Evolutionary conservation across 2,888 invertebrate species (phyloP).

Genomic region (Chloroclystis v-ata): DNA sequence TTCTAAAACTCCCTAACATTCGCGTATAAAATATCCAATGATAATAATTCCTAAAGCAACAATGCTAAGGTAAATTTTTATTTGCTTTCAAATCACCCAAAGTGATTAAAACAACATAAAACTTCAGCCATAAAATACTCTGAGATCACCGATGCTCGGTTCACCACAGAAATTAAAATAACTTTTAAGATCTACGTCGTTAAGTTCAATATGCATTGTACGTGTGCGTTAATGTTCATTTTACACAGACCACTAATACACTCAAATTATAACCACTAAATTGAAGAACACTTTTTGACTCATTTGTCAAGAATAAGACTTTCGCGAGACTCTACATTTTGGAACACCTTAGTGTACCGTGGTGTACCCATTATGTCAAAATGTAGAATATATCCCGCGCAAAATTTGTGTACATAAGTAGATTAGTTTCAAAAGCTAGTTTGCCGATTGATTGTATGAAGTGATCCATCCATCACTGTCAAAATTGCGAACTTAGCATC

Average conservation of each 20-base stretch:
- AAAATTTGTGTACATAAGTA: background rate
- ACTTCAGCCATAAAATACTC: slow-evolving; percentile 19
- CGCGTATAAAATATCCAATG: background rate
- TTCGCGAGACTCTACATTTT: no score
- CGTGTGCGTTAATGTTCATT: slow-evolving; percentile 36
- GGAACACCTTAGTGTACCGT: no score
- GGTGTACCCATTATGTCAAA: slow-evolving; percentile 4
- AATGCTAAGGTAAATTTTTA: background rate
- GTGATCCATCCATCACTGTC: slow-evolving; percentile 22
- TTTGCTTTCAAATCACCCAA: background rate
- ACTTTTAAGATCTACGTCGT: slow-evolving; percentile 46
- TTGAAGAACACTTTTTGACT: slow-evolving; percentile 15
- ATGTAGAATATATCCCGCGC: no score
- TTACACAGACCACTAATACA: slow-evolving; percentile 26
- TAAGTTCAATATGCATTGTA: slow-evolving; percentile 57
- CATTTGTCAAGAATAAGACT: no score
- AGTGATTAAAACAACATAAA: slow-evolving; percentile 32
- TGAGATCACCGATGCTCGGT: slow-evolving; percentile 38
- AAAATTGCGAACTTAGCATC: slow-evolving; percentile 12
- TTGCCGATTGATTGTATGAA: slow-evolving; percentile 14
- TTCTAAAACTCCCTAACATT: no score
- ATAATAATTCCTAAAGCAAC: background rate
- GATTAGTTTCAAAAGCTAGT: slow-evolving; percentile 4
- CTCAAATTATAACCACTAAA: slow-evolving; percentile 29
- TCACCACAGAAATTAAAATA: slow-evolving; percentile 65